Base-by-base conservation (phyloP, 2,113 vertebrate genomes). In the Coryphaenoides rupestris region DNA sequence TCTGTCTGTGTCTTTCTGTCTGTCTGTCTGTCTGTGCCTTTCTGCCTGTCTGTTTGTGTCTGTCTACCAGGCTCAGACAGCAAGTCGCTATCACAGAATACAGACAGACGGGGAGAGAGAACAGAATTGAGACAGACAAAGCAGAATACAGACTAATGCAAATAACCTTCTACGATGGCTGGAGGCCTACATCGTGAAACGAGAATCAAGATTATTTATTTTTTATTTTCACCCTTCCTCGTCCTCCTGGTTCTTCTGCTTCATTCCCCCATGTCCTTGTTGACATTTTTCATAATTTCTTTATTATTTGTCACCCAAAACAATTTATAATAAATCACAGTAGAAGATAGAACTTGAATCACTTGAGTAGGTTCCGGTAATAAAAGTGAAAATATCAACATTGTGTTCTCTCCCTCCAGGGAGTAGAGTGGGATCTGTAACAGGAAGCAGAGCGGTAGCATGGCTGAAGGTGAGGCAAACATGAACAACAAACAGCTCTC, bases 391-490 rank as follows among this genome's bases (percentile, higher is more conserved):
- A 40, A 12, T 40, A 12, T 40, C 33, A 12, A 4, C 3, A 4
- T n/a, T 50, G 15, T 50, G 47, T 50, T 50, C 6, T 13, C 9
- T 50, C 15, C 47, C 47, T 17, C 47, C 47, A 50, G 47, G 33
- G 15, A 5, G 47, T 5, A 17, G 1, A 5, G 47, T 2, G 13
- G 47, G 47, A 50, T n/a, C 15, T 16, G 15, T 50, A 50, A 53
- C 60, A 49, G 66, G 69, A 57, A 67, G 60, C 56, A 45, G 58
- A 28, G 58, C 15, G 66, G 68, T 64, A 84, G 77, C 66, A 89
- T 89, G 87, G 81, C 81, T 66, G 78, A 66, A 73, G 86, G 87
- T 87, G 57, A 87, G 80, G 58, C 13, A 60, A 10, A 33, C 53
- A 21, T 40, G 17, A 7, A 19, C 58, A 26, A 50, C 57, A 52